These are phyloP conservation scores for Microplitis deprimator DNA, from an alignment of 2,888 invertebrate genomes.

Conservation along the genomic window DNA sequence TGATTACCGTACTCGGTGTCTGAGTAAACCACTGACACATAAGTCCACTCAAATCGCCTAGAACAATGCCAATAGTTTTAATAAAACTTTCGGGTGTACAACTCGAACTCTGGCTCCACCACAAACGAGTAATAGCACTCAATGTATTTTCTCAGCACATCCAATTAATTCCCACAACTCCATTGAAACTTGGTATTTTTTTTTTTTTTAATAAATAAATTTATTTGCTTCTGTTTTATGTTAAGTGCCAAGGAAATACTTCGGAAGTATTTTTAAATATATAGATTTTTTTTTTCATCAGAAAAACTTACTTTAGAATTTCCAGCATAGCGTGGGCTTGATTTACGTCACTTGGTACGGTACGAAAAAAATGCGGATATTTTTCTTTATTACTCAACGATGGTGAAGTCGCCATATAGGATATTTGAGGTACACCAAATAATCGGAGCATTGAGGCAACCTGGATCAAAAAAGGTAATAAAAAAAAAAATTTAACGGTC, in stretches of 20 bases:
- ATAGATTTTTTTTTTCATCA: not conserved
- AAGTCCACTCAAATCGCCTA: constrained; percentile 73
- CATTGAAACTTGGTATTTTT: not conserved
- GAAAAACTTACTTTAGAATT: constrained; percentile 71
- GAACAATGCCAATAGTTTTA: constrained; percentile 38
- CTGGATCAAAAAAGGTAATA: constrained; percentile 57
- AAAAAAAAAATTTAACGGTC: not conserved
- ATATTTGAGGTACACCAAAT: constrained; percentile 75
- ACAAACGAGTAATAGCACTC: constrained; percentile 12
- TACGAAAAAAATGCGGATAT: constrained; percentile 74
- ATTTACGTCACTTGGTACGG: constrained; percentile 75
- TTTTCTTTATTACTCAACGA: constrained; percentile 73
- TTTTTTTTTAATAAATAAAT: not conserved
- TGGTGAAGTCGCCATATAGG: constrained; percentile 74
- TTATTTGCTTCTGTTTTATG: not conserved
- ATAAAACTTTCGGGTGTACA: not conserved
- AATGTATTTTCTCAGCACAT: not conserved
- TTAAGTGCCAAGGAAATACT: too few species aligned
- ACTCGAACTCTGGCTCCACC: not conserved
- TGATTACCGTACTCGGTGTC: constrained; percentile 75
- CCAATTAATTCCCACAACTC: constrained; percentile 1
- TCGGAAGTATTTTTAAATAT: not conserved
- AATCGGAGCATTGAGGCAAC: constrained; percentile 73
- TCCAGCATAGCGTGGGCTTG: constrained; percentile 74
- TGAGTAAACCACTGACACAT: constrained; percentile 74